Base-by-base conservation (phyloP, 1,140 invertebrate species). In the Leptopilina clavipes region DNA sequence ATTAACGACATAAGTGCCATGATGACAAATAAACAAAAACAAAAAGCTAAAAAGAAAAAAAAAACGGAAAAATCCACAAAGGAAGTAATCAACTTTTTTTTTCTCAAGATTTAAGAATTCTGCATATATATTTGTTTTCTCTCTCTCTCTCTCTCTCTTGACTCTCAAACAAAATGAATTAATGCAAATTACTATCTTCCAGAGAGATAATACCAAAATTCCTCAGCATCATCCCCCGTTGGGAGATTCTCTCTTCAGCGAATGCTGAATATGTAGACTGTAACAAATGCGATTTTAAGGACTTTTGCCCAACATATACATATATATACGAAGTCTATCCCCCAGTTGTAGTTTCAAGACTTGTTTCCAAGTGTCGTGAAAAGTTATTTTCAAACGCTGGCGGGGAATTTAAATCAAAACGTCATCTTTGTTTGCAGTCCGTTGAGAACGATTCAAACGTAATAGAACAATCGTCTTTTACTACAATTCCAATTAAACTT, bases 221-320 rank as follows among this genome's bases (percentile, higher is more conserved):
- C 25, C 59, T 25, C 59, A 65, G 59, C 14, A 31, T 31, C 59
- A 14, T 40, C 7, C 9, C 37, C 37, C 37, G 7, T 40, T 25
- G 59, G 59, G 25, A 65, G 25, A 31, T 31, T 31, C 2, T 65
- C 18, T 65, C 18, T 65, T n/a, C 59, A 10, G 25, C 25, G 12
- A 31, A 31, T 31, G 11, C 22, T 31, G 59, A 65, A 37, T 19
- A 65, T 65, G 22, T n/a, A 65, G 59, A 65, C 14, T 65, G 56
- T 59, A 65, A 65, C 25, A 65, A 65, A 65, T 65, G 59, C 59
- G 59, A 65, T 65, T 65, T 65, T 65, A 65, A 65, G 22, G 59
- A 37, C 59, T 65, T 65, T 65, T 65, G 59, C 59, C 14, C 25
- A 1, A 31, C 25, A 31, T 31, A 31, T 31, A 31, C 25, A 31